phyloP scores from a whole-genome alignment of 2,888 invertebrate species.

The Oscheius sp. region DNA sequence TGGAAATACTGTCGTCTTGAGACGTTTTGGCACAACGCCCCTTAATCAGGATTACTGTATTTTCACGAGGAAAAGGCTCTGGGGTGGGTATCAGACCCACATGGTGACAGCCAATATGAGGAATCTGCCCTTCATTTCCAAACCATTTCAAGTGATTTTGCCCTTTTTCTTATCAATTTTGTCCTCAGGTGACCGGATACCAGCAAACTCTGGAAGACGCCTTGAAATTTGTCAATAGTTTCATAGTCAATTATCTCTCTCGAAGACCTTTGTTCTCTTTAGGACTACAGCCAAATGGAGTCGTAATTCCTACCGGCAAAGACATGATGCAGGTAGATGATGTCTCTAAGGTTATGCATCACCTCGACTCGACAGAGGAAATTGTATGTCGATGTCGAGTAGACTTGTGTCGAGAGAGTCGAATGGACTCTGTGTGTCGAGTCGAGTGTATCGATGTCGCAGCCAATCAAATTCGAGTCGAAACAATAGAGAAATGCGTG shows the following conservation, averaged over 20 bases:
- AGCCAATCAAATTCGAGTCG: too few species aligned
- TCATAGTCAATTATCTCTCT: constrained; percentile 19
- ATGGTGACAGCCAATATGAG: constrained; percentile 57
- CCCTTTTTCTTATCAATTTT: not conserved
- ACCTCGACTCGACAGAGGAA: too few species aligned
- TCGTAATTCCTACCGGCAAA: constrained; percentile 44
- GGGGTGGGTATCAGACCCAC: constrained; percentile 53
- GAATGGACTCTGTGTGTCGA: too few species aligned
- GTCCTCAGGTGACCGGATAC: constrained; percentile 19
- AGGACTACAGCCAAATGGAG: constrained; percentile 45
- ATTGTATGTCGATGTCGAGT: too few species aligned
- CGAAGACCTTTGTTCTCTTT: constrained; percentile 37
- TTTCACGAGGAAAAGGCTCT: constrained; percentile 43
- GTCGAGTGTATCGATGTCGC: too few species aligned
- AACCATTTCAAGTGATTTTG: constrained; percentile 42
- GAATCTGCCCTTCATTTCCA: constrained; percentile 55
- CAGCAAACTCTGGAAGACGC: constrained; percentile 42
- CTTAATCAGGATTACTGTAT: constrained; percentile 55
- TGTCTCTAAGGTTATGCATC: too few species aligned
- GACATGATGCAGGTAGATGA: constrained; percentile 38
- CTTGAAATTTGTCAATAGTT: constrained; percentile 41
- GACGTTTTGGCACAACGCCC: constrained; percentile 45
- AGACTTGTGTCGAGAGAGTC: too few species aligned
- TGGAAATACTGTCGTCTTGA: constrained; percentile 12
- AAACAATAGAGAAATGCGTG: too few species aligned